Evolutionary conservation across 2,113 vertebrate genomes (phyloP), one percentile per base, ranked within the genome.

Genomic region (Hemibagrus wyckioides): DNA sequence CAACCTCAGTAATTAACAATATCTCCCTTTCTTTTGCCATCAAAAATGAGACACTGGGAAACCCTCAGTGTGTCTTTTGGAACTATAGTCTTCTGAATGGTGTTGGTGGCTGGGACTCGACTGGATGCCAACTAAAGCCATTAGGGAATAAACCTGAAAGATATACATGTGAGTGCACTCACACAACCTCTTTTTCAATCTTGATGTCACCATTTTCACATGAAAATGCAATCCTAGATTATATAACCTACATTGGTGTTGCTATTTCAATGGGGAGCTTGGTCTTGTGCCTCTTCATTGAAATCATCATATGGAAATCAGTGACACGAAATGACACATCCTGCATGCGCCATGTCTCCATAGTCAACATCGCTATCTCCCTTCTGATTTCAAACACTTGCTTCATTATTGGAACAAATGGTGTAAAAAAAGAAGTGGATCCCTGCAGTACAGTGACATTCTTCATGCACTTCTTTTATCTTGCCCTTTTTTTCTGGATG

Each of bases 401-500:
- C 90, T 97, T 98, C 91, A 95, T 98, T 39, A 84, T 96, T 3
- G 94, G 91, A 1, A 90, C 91, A 10, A 59, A 85, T 0, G 75
- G 91, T 67, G n/a, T 95, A 0, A 90, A 93, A 0, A 88, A 19
- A 79, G 36, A 9, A 69, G 87, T 15, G 19, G 87, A 57, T 1
- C 59, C 93, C 30, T 98, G 97, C 88, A 95, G 94, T 4, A 90
- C 94, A 0, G 94, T 95, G 77, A 97, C 97, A 0, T 98, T 98
- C 90, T 97, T 98, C 75, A 95, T 95, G 82, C 97, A 97, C 90
- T 95, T 97, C 81, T 97, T 97, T 92, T 98, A 97, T 86, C 95
- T 98, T n/a, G 93, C 95, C 44, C 71, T 97, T n/a, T 98, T 98
- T 92, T 98, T 97, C 89, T 98, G 97, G 97, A 98, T 98, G 97